Percentiles rank a stretch among this genome's conserved stretches.
phyloP scores from a whole-genome alignment of 2,888 invertebrate genomes.

The Tipula lateralis region DNA sequence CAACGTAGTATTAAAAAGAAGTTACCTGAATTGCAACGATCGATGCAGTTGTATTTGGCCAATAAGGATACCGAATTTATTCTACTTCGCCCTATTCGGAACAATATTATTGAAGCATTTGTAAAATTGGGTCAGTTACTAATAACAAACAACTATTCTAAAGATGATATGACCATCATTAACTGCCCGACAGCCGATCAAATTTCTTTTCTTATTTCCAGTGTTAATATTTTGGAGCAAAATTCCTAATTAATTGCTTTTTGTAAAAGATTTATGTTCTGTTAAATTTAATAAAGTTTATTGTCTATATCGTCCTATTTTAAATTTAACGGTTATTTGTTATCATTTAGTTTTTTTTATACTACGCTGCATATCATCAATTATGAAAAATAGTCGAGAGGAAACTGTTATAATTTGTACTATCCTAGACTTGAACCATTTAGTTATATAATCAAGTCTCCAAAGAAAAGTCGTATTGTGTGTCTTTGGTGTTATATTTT shows the following conservation, averaged over 20 bases:
- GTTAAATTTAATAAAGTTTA: background rate
- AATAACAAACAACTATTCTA: constrained; percentile 66
- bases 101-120: constrained; percentile 84
- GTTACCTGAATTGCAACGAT: constrained; percentile 74
- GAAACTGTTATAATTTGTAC: no score
- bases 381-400: no score
- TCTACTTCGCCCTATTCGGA: constrained; percentile 87
- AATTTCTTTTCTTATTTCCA: constrained; percentile 80
- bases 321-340: background rate
- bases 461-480: no score
- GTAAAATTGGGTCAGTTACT: constrained; percentile 77
- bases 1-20: constrained; percentile 74
- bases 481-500: no score
- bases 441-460: no score
- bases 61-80: constrained; percentile 97
- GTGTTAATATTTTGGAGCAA: constrained; percentile 44
- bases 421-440: no score
- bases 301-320: background rate
- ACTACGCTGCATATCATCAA: no score
- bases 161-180: constrained; percentile 77
- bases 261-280: background rate
- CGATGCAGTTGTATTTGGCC: constrained; percentile 92
- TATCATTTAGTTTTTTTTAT: no score
- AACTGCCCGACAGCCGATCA: constrained; percentile 92
- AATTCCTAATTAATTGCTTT: background rate